phyloP scores from a whole-genome alignment of 2,113 vertebrate species.

The Albula glossodonta region DNA sequence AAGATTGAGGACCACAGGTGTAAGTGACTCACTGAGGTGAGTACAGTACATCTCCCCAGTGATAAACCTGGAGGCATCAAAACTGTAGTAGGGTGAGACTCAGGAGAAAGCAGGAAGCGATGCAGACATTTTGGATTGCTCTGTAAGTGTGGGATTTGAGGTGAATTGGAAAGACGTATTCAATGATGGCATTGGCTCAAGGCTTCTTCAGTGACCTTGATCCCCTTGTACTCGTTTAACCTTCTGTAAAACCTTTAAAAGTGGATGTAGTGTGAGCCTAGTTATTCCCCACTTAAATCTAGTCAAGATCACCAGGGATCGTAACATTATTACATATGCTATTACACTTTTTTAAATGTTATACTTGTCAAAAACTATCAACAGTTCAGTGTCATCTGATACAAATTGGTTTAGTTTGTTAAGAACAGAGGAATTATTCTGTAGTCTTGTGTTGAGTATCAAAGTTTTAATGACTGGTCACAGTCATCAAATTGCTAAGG shows the following conservation, averaged over 20 bases:
- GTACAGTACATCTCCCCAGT: not conserved
- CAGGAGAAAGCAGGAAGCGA: not conserved
- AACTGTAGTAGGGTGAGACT: not conserved
- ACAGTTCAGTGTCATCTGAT: not conserved
- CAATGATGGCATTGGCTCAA: not conserved
- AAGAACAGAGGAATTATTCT: not conserved
- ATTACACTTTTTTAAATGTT: not conserved
- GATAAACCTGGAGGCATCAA: not conserved
- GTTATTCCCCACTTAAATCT: not conserved
- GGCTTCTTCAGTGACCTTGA: not conserved
- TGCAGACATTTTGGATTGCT: not conserved
- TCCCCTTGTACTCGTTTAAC: not conserved
- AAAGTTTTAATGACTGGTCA: not conserved
- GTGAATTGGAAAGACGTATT: not conserved
- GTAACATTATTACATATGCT: not conserved
- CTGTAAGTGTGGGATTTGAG: not conserved
- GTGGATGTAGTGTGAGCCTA: not conserved
- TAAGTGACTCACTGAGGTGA: not conserved
- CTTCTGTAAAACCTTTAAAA: not conserved
- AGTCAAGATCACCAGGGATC: not conserved
- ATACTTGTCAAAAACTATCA: not conserved
- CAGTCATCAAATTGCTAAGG: not conserved
- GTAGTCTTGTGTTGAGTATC: not conserved
- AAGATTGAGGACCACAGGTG: not conserved
- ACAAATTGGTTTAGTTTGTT: not conserved